Conservation (phyloP, 2,113 vertebrate species). For the Corapipo altera region DNA sequence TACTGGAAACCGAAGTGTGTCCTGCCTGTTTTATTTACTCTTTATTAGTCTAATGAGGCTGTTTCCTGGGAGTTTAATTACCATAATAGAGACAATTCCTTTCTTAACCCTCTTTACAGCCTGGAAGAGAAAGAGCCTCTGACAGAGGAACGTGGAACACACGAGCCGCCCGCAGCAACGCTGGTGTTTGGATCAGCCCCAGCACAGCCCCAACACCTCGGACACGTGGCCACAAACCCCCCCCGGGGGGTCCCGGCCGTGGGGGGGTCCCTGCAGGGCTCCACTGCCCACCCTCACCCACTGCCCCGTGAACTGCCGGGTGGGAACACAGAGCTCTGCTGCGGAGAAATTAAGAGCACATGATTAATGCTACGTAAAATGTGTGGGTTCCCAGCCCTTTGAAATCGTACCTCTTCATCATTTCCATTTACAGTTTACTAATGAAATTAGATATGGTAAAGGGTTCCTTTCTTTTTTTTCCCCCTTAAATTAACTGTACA, state of each 20-base stretch:
- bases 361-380: conserved; percentile 65
- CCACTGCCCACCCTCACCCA: accelerated
- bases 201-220: neutral
- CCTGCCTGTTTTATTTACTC: conserved; percentile 56
- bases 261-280: neutral
- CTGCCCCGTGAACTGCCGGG: neutral
- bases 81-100: conserved; percentile 54
- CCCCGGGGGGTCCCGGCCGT: accelerated
- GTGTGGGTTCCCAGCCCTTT: conserved; percentile 56
- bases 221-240: neutral
- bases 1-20: neutral
- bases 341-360: conserved; percentile 55
- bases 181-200: neutral
- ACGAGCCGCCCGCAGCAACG: neutral
- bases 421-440: conserved; percentile 76
- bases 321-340: neutral
- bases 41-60: conserved; percentile 70
- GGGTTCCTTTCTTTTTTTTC: conserved; percentile 45
- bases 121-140: conserved; percentile 18
- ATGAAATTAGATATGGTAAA: conserved; percentile 74
- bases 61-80: conserved; percentile 69
- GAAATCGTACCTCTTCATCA: conserved; percentile 68
- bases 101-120: conserved; percentile 39
- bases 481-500: conserved; percentile 36
- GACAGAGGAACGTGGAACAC: neutral